Evolutionary conservation across 2,113 vertebrate genomes (phyloP).

Genomic region (Propithecus coquereli): DNA sequence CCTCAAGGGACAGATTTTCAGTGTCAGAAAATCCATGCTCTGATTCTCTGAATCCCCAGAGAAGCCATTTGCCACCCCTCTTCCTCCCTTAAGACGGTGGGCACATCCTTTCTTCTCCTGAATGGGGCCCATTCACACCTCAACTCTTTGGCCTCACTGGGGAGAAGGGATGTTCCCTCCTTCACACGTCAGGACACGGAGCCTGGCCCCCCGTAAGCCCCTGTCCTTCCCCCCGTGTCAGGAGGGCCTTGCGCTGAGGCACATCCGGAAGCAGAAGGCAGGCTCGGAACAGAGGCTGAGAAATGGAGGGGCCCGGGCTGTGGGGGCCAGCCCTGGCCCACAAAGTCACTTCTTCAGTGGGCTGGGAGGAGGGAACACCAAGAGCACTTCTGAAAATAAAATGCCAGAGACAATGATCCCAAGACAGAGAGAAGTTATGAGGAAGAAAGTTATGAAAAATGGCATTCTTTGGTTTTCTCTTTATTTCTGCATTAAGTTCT

Average conservation of each 20-base stretch:
- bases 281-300: neutral
- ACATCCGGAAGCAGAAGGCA: neutral
- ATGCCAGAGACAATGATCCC: neutral
- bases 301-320: rapidly evolving
- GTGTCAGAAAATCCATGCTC: neutral
- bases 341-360: neutral
- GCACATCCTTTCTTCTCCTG: neutral
- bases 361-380: neutral
- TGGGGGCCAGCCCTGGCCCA: neutral
- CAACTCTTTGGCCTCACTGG: neutral
- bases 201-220: neutral
- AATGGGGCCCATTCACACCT: neutral
- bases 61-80: neutral
- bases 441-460: neutral
- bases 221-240: neutral
- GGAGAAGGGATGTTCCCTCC: neutral
- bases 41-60: neutral
- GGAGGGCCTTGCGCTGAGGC: neutral
- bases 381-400: neutral
- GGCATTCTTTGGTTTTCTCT: neutral
- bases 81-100: neutral
- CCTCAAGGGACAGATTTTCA: neutral
- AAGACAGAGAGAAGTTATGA: neutral
- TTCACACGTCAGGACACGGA: rapidly evolving
- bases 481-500: neutral